phyloP scores from a whole-genome alignment of 2,113 vertebrate species.

The Grus americana region DNA sequence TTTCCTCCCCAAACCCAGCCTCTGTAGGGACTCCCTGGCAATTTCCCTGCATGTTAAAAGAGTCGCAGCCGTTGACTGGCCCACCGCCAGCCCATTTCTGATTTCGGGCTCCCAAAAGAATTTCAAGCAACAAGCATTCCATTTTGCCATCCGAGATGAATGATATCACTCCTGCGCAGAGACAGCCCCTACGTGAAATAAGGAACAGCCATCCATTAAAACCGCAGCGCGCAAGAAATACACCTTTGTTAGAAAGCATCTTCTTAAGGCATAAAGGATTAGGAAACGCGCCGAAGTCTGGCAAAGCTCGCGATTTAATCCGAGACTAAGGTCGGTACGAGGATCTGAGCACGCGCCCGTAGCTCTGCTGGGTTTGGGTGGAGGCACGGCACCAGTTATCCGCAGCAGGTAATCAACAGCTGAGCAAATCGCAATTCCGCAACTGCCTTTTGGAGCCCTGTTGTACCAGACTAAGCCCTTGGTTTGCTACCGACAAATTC shows the following conservation, averaged over 20 bases:
- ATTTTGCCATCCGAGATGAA: neutral
- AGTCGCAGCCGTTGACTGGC: neutral
- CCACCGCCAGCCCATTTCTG: neutral
- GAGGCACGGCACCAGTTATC: neutral
- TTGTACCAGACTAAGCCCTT: neutral
- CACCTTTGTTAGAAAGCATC: neutral
- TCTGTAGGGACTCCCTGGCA: neutral
- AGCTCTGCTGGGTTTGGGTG: neutral
- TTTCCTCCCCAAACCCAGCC: neutral
- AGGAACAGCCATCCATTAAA: neutral
- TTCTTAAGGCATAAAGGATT: neutral
- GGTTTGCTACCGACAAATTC: neutral
- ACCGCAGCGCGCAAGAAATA: rapidly evolving
- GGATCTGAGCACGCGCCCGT: neutral
- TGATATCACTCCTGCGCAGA: neutral
- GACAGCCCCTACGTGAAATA: neutral
- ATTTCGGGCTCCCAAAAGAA: neutral
- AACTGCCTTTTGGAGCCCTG: neutral
- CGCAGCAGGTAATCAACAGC: too few relatives aligned
- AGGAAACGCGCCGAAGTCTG: rapidly evolving
- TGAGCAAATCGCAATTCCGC: neutral
- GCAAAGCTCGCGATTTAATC: neutral
- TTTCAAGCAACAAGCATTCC: neutral
- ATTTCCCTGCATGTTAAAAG: neutral
- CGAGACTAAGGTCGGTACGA: rapidly evolving